Evolutionary conservation across 2,888 invertebrate species (phyloP).

Genomic region (Eristalis arbustorum): DNA sequence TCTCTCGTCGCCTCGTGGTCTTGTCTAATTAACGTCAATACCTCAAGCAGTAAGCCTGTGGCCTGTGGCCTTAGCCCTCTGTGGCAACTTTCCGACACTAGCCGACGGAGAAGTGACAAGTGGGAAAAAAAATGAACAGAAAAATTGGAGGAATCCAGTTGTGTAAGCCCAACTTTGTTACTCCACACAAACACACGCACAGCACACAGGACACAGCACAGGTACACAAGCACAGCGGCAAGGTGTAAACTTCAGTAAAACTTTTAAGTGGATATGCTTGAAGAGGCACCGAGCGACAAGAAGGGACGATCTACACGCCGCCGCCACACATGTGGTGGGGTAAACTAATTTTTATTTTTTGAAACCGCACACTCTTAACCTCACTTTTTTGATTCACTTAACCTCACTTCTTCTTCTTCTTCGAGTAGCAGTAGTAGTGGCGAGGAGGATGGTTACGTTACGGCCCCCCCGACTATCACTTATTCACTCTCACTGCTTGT

Average conservation of each 20-base stretch:
- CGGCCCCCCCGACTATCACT: not conserved
- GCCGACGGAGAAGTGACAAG: not conserved
- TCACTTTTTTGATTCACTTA: conserved; percentile 54
- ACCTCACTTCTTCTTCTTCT: conserved; percentile 50
- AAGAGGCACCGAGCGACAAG: not conserved
- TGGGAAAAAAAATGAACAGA: not conserved
- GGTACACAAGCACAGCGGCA: not conserved
- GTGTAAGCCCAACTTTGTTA: conserved; percentile 54
- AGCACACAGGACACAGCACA: not conserved
- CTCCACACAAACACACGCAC: conserved; percentile 1
- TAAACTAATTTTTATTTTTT: conserved; percentile 20
- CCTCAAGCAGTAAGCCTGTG: not conserved
- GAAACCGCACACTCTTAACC: conserved; percentile 33
- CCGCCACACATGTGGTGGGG: not conserved
- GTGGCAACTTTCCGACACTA: not conserved
- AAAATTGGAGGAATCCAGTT: not conserved
- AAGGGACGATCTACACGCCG: not conserved
- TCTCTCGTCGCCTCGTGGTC: conserved; percentile 10
- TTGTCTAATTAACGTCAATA: conserved; percentile 58
- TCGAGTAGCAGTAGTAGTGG: not conserved
- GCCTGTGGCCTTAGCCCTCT: too few relatives aligned
- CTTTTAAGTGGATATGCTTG: conserved; percentile 49
- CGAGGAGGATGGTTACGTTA: not conserved
- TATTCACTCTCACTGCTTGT: conserved; percentile 21
- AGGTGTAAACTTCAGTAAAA: conserved; percentile 65